Conservation (phyloP, 2,113 vertebrate species). For the Monopterus albus region DNA sequence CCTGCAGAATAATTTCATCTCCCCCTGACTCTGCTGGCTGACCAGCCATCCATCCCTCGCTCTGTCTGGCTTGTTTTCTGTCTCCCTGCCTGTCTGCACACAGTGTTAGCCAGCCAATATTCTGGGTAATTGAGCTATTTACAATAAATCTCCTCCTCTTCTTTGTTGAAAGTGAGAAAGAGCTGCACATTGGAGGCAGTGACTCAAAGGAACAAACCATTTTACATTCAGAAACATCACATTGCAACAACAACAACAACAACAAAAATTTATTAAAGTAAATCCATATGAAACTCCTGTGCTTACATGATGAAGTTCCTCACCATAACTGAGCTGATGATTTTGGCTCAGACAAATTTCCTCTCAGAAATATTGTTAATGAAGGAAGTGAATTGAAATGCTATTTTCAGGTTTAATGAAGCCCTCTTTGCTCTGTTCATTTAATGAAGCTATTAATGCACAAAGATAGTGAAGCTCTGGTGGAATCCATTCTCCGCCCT, state of each 20-base stretch:
- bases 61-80: neutral
- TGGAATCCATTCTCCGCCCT: conserved; percentile 31
- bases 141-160: conserved; percentile 11
- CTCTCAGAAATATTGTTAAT: conserved; percentile 42
- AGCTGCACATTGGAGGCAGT: neutral
- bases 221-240: neutral
- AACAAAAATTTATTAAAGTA: neutral
- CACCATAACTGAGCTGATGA: conserved; percentile 13
- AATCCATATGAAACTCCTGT: conserved; percentile 17
- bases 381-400: conserved; percentile 36
- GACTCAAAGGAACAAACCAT: conserved; percentile 5
- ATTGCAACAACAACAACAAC: conserved; percentile 3
- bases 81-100: conserved; percentile 9
- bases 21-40: neutral
- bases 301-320: conserved; percentile 26
- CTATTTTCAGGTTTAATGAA: conserved; percentile 58
- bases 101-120: neutral
- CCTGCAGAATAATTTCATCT: conserved; percentile 21
- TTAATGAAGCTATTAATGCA: conserved; percentile 48
- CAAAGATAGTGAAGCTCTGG: conserved; percentile 11
- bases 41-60: neutral
- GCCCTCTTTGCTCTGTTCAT: neutral
- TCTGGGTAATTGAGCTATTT: conserved; percentile 36
- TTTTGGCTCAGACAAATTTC: conserved; percentile 28
- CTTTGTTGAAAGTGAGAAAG: neutral